Percentiles rank a stretch among this genome's conserved stretches.
These are phyloP conservation scores for Pristis pectinata DNA, from an alignment of 2,797 vertebrate species.

Conservation along the genomic window DNA sequence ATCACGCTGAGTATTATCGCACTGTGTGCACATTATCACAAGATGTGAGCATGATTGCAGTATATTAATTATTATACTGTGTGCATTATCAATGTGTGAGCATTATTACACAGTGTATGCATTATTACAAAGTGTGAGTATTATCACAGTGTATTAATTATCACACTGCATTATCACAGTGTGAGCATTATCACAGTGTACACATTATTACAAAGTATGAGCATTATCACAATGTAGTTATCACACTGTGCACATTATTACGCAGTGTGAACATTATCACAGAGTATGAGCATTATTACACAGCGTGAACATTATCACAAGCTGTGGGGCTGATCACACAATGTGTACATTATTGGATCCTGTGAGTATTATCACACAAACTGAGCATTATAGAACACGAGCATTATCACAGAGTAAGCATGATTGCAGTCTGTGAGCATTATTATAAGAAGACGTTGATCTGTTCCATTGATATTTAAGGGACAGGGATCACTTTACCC, in stretches of 20 bases:
- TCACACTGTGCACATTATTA: neutral
- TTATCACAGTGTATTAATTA: no score
- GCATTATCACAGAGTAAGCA: neutral
- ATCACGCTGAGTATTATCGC: no score
- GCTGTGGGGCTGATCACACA: neutral
- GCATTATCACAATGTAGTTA: no score
- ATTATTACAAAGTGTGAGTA: neutral
- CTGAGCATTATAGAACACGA: neutral
- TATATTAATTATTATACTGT: neutral
- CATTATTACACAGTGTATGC: neutral
- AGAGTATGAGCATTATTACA: neutral
- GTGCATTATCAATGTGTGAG: neutral
- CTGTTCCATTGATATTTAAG: neutral
- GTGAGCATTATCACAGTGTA: neutral
- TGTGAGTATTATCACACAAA: neutral
- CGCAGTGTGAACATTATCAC: neutral
- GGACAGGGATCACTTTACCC: neutral
- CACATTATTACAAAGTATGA: no score
- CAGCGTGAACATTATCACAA: neutral
- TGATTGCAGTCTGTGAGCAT: neutral
- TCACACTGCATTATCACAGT: neutral
- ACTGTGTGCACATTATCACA: no score
- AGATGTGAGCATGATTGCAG: neutral
- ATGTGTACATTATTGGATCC: neutral
- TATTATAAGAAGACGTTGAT: neutral